A percentile compares a stretch with the other conserved stretches of the same genome.
These are phyloP conservation scores for Pelosia muscerda DNA, from an alignment of 2,888 invertebrate genomes.

Conservation along the genomic window DNA sequence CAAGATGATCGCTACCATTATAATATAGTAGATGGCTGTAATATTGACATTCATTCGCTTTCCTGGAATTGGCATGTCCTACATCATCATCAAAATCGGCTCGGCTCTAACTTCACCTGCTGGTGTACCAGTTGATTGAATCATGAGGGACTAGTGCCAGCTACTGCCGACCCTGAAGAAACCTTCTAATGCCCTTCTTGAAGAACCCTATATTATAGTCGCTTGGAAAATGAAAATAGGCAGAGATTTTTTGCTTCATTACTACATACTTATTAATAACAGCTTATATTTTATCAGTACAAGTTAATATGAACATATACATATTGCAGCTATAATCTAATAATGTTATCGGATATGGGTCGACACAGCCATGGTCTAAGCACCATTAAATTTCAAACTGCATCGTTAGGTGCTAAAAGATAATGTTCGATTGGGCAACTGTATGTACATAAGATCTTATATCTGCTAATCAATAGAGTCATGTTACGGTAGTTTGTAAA, in stretches of 20 bases:
- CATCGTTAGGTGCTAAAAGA: conserved; percentile 9
- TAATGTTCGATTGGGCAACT: not conserved
- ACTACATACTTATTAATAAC: not conserved
- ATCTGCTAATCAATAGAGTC: not conserved
- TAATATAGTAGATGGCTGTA: too few species aligned
- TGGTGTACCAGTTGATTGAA: too few species aligned
- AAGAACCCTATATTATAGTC: too few species aligned
- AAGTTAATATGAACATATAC: not conserved
- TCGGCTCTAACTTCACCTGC: too few species aligned
- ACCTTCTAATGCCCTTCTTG: too few species aligned
- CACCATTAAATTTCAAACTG: conserved; percentile 11
- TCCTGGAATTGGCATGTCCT: too few species aligned
- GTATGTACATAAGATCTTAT: conserved; percentile 1
- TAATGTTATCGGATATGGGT: conserved; percentile 17
- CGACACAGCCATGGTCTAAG: conserved; percentile 7
- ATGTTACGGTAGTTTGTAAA: conserved; percentile 7
- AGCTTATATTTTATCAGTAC: not conserved
- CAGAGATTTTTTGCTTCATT: not conserved
- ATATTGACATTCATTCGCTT: too few species aligned
- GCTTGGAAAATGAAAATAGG: not conserved
- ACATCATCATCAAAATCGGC: too few species aligned
- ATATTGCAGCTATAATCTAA: not conserved
- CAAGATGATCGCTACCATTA: too few species aligned
- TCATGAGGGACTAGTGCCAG: too few species aligned
- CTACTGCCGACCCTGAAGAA: too few species aligned